Evolutionary conservation across 2,113 vertebrate genomes (phyloP).

Genomic region (Thinocorus orbignyianus): DNA sequence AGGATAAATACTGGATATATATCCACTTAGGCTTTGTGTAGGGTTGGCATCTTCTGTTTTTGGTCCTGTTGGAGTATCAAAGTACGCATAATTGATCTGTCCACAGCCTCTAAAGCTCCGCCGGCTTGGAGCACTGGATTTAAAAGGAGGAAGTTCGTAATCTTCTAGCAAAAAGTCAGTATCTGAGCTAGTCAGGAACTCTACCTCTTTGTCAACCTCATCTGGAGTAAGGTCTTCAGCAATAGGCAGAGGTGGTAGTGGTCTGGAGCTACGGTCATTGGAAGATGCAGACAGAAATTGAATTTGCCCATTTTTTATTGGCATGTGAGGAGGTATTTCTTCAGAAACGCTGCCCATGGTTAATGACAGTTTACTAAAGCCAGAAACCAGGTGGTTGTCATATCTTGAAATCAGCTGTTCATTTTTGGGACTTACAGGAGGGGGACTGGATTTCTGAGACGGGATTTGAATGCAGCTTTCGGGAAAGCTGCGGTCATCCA

Average conservation of each 20-base stretch:
- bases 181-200: slow-evolving; percentile 90
- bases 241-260: slow-evolving; percentile 89
- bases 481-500: slow-evolving; percentile 64
- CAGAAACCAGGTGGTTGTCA: slow-evolving; percentile 78
- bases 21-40: slow-evolving; percentile 18
- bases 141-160: slow-evolving; percentile 74
- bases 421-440: slow-evolving; percentile 70
- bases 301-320: slow-evolving; percentile 62
- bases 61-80: slow-evolving; percentile 76
- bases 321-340: slow-evolving; percentile 79
- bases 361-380: slow-evolving; percentile 83
- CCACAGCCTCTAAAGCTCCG: slow-evolving; percentile 84
- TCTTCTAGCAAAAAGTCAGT: slow-evolving; percentile 85
- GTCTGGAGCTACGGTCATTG: slow-evolving; percentile 81
- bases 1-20: slow-evolving; percentile 21
- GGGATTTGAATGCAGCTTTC: slow-evolving; percentile 70
- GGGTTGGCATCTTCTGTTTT: slow-evolving; percentile 61
- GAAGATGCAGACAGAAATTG: not conserved
- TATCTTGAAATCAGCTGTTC: slow-evolving; percentile 66
- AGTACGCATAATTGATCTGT: slow-evolving; percentile 90
- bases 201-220: slow-evolving; percentile 89
- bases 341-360: slow-evolving; percentile 55
- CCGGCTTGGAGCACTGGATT: slow-evolving; percentile 70
- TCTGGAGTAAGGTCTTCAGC: slow-evolving; percentile 74
- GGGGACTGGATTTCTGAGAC: slow-evolving; percentile 75